Conservation (phyloP, 1,140 invertebrate species). For the Araneus ventricosus region DNA sequence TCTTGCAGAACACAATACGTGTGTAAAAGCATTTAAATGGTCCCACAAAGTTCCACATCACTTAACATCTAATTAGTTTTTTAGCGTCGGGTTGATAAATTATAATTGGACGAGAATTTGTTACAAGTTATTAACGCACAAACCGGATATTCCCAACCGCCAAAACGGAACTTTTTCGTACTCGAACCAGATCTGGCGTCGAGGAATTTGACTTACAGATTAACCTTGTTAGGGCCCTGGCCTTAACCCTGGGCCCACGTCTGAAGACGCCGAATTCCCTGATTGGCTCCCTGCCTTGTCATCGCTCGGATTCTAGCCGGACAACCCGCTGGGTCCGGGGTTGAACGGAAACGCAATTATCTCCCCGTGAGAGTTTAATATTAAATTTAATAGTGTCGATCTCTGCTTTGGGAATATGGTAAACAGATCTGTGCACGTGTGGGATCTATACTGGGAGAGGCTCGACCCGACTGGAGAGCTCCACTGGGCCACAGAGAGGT, state of each 20-base stretch:
- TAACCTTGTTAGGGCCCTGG: conserved; percentile 31
- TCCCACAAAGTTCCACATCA: neutral
- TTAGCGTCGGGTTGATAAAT: neutral
- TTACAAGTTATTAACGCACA: neutral
- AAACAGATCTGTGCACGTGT: neutral
- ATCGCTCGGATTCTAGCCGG: neutral
- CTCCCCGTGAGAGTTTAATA: neutral
- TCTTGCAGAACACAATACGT: neutral
- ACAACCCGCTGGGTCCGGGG: neutral
- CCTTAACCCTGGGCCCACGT: conserved; percentile 5
- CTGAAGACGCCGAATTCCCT: conserved; percentile 15
- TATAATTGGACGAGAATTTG: conserved; percentile 25
- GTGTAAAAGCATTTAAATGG: conserved; percentile 2
- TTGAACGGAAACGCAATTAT: conserved; percentile 5
- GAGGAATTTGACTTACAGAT: conserved; percentile 19
- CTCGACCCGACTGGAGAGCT: too few species aligned
- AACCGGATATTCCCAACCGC: conserved; percentile 22
- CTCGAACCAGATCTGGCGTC: neutral
- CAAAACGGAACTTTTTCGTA: conserved; percentile 5
- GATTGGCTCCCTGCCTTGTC: conserved; percentile 20
- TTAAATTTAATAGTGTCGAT: conserved; percentile 5
- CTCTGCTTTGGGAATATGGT: neutral
- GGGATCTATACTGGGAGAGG: too few species aligned
- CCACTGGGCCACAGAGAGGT: too few species aligned
- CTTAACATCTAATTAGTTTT: neutral